Evolutionary conservation across 2,888 invertebrate genomes (phyloP).

Genomic region (Serripes groenlandicus): DNA sequence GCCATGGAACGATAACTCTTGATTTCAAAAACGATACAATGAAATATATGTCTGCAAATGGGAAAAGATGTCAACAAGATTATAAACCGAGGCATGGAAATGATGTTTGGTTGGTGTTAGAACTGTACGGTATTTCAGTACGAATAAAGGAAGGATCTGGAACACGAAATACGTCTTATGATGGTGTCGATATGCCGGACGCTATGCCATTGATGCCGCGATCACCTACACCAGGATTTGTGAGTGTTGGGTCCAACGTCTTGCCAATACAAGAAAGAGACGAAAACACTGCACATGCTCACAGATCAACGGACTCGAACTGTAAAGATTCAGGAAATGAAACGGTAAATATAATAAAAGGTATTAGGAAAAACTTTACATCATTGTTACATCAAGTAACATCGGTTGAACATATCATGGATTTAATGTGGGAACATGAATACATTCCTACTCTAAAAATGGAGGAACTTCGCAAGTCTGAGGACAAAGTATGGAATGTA

Average conservation of each 20-base stretch:
- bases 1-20: constrained; percentile 36
- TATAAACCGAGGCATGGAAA: not conserved
- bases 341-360: constrained; percentile 16
- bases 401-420: not conserved
- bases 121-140: constrained; percentile 46
- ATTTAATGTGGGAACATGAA: not conserved
- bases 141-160: not conserved
- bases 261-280: not conserved
- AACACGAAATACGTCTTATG: too few species aligned
- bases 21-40: constrained; percentile 26
- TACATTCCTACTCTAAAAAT: too few species aligned
- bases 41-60: constrained; percentile 25
- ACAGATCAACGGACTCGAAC: too few species aligned
- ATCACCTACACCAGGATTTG: not conserved
- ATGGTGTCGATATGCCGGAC: not conserved
- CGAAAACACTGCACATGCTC: not conserved
- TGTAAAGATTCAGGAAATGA: not conserved
- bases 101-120: constrained; percentile 42
- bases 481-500: too few species aligned
- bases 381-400: too few species aligned
- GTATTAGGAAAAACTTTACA: constrained; percentile 45
- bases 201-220: not conserved
- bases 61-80: constrained; percentile 32
- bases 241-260: not conserved
- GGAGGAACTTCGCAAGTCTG: too few species aligned